A percentile compares a stretch with the other conserved stretches of the same genome.
These are phyloP conservation scores for Trichosurus vulpecula DNA, from an alignment of 2,797 vertebrate species.

Conservation along the genomic window DNA sequence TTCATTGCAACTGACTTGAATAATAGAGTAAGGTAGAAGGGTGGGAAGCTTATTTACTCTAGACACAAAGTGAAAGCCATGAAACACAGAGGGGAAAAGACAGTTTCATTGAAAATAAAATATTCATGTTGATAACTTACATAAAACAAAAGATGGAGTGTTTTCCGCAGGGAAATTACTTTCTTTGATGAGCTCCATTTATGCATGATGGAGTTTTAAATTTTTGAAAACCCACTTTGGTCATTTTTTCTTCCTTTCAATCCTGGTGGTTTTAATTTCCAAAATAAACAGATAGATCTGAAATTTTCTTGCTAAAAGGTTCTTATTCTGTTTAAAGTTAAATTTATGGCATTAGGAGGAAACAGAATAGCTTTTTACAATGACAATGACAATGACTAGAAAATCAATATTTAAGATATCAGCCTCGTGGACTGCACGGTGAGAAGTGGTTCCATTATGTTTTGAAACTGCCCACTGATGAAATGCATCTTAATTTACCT, in stretches of 20 bases:
- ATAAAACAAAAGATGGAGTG: slow-evolving; percentile 90
- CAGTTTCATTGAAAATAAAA: slow-evolving; percentile 86
- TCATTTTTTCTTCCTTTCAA: slow-evolving; percentile 85
- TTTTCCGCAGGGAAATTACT: slow-evolving; percentile 90
- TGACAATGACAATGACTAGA: slow-evolving; percentile 81
- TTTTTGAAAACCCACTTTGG: slow-evolving; percentile 89
- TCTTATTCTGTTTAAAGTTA: slow-evolving; percentile 80
- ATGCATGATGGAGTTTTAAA: slow-evolving; percentile 90
- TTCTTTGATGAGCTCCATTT: slow-evolving; percentile 88
- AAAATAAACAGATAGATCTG: slow-evolving; percentile 85
- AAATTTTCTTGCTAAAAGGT: slow-evolving; percentile 84
- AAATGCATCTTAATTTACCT: slow-evolving; percentile 80
- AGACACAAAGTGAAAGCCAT: slow-evolving; percentile 73
- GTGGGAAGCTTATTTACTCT: slow-evolving; percentile 73
- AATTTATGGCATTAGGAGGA: slow-evolving; percentile 82
- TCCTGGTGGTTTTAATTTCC: slow-evolving; percentile 86
- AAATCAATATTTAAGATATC: slow-evolving; percentile 84
- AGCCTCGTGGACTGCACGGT: slow-evolving; percentile 67
- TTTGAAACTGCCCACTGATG: slow-evolving; percentile 72
- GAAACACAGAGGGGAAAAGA: slow-evolving; percentile 80
- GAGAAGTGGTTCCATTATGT: slow-evolving; percentile 55
- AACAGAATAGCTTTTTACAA: slow-evolving; percentile 81
- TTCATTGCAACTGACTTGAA: slow-evolving; percentile 76
- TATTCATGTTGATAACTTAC: slow-evolving; percentile 89
- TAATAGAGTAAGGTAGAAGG: slow-evolving; percentile 61